Conservation (phyloP, 2,797 vertebrate genomes). For the Ibycter americanus region DNA sequence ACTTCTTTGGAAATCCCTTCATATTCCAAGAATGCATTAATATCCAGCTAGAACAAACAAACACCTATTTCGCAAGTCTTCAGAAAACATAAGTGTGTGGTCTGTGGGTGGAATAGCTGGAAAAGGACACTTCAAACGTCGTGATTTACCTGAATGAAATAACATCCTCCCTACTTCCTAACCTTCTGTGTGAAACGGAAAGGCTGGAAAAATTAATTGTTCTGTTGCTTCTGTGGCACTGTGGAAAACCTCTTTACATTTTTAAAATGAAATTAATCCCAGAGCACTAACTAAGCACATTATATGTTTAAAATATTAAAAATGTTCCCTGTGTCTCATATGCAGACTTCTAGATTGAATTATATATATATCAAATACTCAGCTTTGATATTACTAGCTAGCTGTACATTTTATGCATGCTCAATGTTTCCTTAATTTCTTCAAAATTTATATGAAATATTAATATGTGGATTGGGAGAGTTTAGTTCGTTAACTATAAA, state of each 20-base stretch:
- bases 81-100: background rate
- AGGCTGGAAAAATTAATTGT: background rate
- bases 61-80: background rate
- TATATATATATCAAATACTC: background rate
- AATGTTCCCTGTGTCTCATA: background rate
- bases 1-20: background rate
- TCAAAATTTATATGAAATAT: slow-evolving; percentile 51
- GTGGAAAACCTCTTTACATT: background rate
- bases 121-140: background rate
- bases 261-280: slow-evolving; percentile 28
- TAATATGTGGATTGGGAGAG: slow-evolving; percentile 36
- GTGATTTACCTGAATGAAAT: background rate
- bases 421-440: slow-evolving; percentile 34
- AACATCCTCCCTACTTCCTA: background rate
- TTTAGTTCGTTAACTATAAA: slow-evolving; percentile 53
- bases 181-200: background rate
- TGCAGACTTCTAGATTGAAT: background rate
- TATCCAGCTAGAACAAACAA: background rate
- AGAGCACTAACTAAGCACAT: background rate
- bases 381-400: background rate
- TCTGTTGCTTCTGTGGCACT: background rate
- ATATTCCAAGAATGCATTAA: background rate
- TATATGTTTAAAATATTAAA: background rate
- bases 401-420: background rate
- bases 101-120: background rate